Evolutionary conservation across 2,113 vertebrate species (phyloP), one percentile per base, ranked within the genome.

Genomic region (Chaetura pelagica): DNA sequence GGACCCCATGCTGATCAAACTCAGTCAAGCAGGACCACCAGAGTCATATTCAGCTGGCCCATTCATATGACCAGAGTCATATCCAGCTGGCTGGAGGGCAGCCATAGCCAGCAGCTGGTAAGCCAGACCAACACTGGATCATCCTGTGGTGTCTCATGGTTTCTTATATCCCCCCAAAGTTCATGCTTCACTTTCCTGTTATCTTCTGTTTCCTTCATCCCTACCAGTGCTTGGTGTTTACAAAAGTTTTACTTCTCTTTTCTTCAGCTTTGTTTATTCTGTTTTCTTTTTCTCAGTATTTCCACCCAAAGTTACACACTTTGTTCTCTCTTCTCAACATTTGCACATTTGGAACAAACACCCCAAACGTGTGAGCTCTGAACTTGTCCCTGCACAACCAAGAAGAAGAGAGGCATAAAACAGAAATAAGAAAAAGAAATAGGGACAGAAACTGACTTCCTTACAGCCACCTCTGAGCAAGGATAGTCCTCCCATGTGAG

Each of bases 201-300:
- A 91, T 42, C 29, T 81, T 85, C 21, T 62, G 83, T 74, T 55
- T 13, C 26, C 35, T 76, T 89, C 52, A 69, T 91, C 38, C 35
- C 52, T 57, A 90, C 49, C 34, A 93, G 61, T 77, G 42, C 22
- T 83, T 84, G 57, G 75, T 95, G 95, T 85, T 97, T 96, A 68
- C 19, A 55, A 57, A 68, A 75, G 18, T 63, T 89, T 80, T 92
- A 63, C 59, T 84, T 84, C 19, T 86, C 51, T 27, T 80, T 88
- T 27, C 21, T 78, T 86, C 74, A 72, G 35, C 64, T 89, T 92
- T 48, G 29, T 76, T 89, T 44, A 46, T 79, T 79, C 34, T 86
- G 15, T 64, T 80, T 88, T 75, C 54, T 57, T 81, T n/a, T 77
- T 62, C 46, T 68, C 20, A 38, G 16, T 61, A 26, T 77, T 93